A percentile compares a stretch with the other conserved stretches of the same genome.
These are phyloP conservation scores for Neodiprion pinetum DNA, from an alignment of 1,140 invertebrate species.

Conservation along the genomic window DNA sequence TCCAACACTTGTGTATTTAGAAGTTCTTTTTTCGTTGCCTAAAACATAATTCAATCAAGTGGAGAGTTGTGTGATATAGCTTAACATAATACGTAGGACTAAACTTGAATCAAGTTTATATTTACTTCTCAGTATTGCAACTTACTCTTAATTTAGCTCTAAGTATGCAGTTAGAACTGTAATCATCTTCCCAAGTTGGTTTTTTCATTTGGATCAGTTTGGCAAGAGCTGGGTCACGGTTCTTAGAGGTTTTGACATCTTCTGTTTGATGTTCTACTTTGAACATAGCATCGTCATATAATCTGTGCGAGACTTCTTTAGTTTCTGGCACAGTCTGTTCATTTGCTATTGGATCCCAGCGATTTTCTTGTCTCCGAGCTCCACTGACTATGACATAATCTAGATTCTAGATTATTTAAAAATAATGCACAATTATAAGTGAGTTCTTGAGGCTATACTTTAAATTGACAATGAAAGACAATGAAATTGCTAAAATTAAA, in stretches of 20 bases:
- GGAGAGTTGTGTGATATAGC: conserved; percentile 18
- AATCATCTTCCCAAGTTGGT: conserved; percentile 87
- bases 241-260: conserved; percentile 78
- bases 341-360: conserved; percentile 97
- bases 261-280: conserved; percentile 90
- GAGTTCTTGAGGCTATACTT: no score
- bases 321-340: conserved; percentile 92
- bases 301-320: conserved; percentile 84
- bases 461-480: background rate
- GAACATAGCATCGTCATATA: conserved; percentile 96
- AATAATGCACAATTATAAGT: conserved; percentile 23
- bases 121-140: conserved; percentile 28
- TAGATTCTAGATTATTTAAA: conserved; percentile 77
- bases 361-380: conserved; percentile 93
- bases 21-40: conserved; percentile 79
- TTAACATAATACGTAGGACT: conserved; percentile 20
- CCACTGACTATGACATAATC: conserved; percentile 97
- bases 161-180: conserved; percentile 83
- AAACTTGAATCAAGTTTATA: conserved; percentile 13
- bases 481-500: conserved; percentile 1
- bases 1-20: conserved; percentile 74
- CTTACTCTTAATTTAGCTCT: conserved; percentile 85
- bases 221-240: conserved; percentile 74
- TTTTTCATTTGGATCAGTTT: conserved; percentile 81
- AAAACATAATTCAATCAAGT: conserved; percentile 44